Conservation (phyloP, 2,888 invertebrate genomes). For the Rapana venosa region DNA sequence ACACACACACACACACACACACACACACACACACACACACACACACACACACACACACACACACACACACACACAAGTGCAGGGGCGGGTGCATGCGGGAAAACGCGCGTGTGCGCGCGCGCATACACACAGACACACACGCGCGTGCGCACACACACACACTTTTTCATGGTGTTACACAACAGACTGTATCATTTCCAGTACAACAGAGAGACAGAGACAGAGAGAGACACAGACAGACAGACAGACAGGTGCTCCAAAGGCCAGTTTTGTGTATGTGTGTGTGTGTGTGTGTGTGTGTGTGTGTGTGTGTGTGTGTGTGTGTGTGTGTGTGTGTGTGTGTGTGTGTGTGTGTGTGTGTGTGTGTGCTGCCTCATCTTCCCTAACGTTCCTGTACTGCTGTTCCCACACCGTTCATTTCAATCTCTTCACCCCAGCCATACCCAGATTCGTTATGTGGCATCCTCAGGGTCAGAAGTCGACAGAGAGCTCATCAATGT, state of each 20-base stretch:
- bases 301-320: neutral
- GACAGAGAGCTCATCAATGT: no score
- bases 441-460: no score
- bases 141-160: no score
- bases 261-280: neutral
- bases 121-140: neutral
- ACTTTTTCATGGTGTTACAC: no score
- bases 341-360: neutral
- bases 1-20: neutral
- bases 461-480: no score
- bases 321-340: neutral
- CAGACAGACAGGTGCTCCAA: neutral
- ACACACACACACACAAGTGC: neutral
- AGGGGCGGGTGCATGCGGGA: neutral
- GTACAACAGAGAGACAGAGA: neutral
- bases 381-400: no score
- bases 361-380: no score
- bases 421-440: no score
- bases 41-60: conserved; percentile 14
- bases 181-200: no score
- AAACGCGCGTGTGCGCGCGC: no score
- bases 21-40: conserved; percentile 1
- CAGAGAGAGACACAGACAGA: neutral
- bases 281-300: neutral
- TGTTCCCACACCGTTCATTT: no score